Base-by-base conservation (phyloP, 1,140 invertebrate genomes). In the Triops longicaudatus region DNA sequence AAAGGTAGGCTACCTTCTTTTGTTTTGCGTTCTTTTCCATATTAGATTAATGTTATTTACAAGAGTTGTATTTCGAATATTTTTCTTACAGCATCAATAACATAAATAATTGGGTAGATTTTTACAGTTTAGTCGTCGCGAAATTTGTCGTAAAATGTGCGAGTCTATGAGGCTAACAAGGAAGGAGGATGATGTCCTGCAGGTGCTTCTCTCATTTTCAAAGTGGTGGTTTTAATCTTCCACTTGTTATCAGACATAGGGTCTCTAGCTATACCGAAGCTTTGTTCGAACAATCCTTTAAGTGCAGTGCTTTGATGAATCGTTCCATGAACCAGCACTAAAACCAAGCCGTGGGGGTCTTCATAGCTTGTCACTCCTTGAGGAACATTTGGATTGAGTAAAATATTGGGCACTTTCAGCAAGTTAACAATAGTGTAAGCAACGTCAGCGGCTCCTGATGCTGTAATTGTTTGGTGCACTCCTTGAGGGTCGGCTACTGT, bases 211-310 rank as follows among this genome's bases (percentile, higher is more conserved):
- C 28, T 76, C 17, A 76, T 72, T 26, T 72, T 72, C 9, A 73
- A 41, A 26, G 50, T 44, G 17, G 76, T 63, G 50, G 28, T 72
- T 17, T 76, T 72, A 12, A 76, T 76, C 63, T 63, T 72, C 76
- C 76, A 76, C 41, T 28, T 27, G 10, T 63, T 63, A 10, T 76
- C 76, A 11, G 26, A 14, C 0, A 11, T 26, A 26, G 76, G 76
- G 72, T 76, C 76, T 72, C 63, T 50, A 41, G 72, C 28, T 26
- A 76, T 22, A 41, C 76, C 76, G 31, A 76, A 76, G 63, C 27
- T 44, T 27, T 76, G 76, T 41, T 76, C 76, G 27, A 76, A 76
- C 27, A 76, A 42, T 31, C 76, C 76, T 26, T 31, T 72, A 72
- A 50, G 72, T n/a, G 37, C 72, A 17, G 41, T 37, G 11, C 37